Base-by-base conservation (phyloP, 2,113 vertebrate genomes). In the Macrotus californicus region DNA sequence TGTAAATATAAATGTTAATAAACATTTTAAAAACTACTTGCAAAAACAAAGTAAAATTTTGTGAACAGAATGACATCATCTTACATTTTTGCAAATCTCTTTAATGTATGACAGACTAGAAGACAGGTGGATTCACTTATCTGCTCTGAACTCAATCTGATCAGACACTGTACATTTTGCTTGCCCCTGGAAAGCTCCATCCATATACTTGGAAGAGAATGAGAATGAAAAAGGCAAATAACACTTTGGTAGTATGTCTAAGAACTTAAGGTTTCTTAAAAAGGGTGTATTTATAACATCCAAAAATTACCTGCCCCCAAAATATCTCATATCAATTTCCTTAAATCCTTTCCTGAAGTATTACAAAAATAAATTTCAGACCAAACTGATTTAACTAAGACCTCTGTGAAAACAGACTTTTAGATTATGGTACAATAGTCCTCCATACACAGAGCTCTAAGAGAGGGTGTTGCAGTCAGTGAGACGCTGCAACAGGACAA, bases 21-120 rank as follows among this genome's bases (percentile, higher is more conserved):
- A 77, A 54, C 34, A 79, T 66, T 73, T 85, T 67, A 43, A 72
- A 95, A 88, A 79, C 11, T 61, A 43, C 61, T 83, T 91, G 70
- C 36, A 52, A 95, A 93, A 88, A 56, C 75, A 69, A 64, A 84
- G 52, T 85, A 81, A 83, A 91, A 91, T 67, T 59, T 50, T 52
- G 2, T 15, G 5, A 91, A 29, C 54, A 36, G 26, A 75, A 36
- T 86, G 29, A 96, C 16, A 91, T 0, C n/a, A 36, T 83, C 59
- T 83, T 64, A 59, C 2, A 72, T 91, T 87, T 88, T 61, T 85
- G 46, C 4, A 91, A 88, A 52, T 91, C 72, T 69, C 15, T 46
- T 90, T 90, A 91, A 91, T 13, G 9, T 61, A 36, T 89, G 48
- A 81, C 64, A 95, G 41, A 69, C 46, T 56, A 19, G 64, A 75